These are phyloP conservation scores for Embiotoca jacksoni DNA, from an alignment of 2,113 vertebrate species.

Conservation along the genomic window DNA sequence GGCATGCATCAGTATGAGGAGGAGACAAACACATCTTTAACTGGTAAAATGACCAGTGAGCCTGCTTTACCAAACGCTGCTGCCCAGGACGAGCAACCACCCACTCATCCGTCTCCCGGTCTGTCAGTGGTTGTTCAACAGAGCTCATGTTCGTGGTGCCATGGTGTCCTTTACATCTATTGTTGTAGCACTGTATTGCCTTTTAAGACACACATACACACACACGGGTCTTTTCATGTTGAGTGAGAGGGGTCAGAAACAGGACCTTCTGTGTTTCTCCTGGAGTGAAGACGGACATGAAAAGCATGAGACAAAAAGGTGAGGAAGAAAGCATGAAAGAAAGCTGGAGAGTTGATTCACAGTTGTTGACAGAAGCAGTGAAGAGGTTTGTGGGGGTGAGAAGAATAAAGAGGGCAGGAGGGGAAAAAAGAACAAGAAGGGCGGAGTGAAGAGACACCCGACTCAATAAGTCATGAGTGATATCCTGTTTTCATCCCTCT, in stretches of 20 bases:
- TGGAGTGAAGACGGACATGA: conserved; percentile 26
- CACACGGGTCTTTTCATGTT: conserved; percentile 28
- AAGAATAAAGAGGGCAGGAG: neutral
- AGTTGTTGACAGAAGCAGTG: conserved; percentile 37
- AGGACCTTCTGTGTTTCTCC: conserved; percentile 24
- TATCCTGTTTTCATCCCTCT: conserved; percentile 7
- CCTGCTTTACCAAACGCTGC: neutral
- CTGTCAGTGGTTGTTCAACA: conserved; percentile 7
- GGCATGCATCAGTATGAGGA: neutral
- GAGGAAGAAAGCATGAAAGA: conserved; percentile 24
- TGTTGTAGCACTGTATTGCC: conserved; percentile 14
- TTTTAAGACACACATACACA: conserved; percentile 12
- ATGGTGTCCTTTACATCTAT: conserved; percentile 39
- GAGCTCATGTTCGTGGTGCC: conserved; percentile 37
- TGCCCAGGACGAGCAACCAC: neutral
- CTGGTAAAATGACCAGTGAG: neutral
- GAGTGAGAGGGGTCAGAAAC: conserved; percentile 34
- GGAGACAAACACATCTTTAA: no score
- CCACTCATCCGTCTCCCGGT: neutral
- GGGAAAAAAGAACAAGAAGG: neutral
- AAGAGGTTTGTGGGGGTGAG: conserved; percentile 21
- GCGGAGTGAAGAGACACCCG: neutral
- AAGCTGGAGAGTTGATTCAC: conserved; percentile 35
- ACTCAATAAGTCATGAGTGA: neutral
- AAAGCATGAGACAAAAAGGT: conserved; percentile 24